Evolutionary conservation across 2,797 vertebrate species (phyloP).

Genomic region (Todus mexicanus): DNA sequence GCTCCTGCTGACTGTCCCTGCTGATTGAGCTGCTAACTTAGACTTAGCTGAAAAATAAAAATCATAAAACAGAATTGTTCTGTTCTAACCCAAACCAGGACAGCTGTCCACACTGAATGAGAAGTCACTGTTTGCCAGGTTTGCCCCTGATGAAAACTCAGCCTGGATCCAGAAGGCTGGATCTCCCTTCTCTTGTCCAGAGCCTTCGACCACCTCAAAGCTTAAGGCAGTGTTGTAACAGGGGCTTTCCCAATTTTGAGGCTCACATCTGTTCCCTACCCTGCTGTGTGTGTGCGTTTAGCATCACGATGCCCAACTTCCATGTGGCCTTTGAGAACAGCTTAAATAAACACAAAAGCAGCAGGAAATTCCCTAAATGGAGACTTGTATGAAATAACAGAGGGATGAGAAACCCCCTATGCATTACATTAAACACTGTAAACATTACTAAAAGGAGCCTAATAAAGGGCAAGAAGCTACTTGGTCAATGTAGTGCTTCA

Average conservation of each 20-base stretch:
- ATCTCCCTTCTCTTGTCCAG: not conserved
- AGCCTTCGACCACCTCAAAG: not conserved
- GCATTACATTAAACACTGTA: not conserved
- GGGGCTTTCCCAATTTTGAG: not conserved
- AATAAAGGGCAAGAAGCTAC: not conserved
- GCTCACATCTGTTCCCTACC: not conserved
- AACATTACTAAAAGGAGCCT: not conserved
- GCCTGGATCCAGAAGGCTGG: not conserved
- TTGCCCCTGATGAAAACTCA: not conserved
- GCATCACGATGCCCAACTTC: not conserved
- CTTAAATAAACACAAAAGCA: not conserved
- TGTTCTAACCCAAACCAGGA: too few species aligned
- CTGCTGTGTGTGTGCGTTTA: not conserved
- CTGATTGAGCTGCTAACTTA: slow-evolving; percentile 20
- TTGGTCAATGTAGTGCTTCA: not conserved
- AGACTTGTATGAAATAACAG: not conserved
- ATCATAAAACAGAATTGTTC: too few species aligned
- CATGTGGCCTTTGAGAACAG: not conserved
- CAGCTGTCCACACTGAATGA: not conserved
- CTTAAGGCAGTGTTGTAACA: accelerated
- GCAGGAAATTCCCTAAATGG: not conserved
- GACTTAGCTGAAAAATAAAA: too few species aligned
- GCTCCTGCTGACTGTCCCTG: not conserved
- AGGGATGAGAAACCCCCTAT: not conserved
- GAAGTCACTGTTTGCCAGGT: not conserved